Conservation (phyloP, 2,888 invertebrate genomes). For the Vesta saturnalis region DNA sequence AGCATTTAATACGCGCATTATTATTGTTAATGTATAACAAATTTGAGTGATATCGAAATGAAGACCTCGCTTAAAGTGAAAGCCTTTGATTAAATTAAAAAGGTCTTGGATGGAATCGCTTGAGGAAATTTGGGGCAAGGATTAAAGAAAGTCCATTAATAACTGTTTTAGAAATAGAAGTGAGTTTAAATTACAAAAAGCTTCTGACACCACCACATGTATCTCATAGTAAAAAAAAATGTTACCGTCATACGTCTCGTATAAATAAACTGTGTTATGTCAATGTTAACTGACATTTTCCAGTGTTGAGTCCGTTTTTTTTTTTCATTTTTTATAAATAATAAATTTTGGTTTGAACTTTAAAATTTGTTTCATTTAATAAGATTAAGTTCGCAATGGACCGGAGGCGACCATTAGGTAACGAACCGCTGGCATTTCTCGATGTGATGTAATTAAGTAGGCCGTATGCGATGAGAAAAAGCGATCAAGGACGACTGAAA, state of each 20-base stretch:
- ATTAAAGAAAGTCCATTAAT: conserved; percentile 27
- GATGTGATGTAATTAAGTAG: background rate
- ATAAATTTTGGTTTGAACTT: background rate
- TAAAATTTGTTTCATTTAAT: background rate
- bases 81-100: conserved; percentile 2
- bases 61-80: background rate
- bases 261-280: conserved; percentile 12
- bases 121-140: conserved; percentile 27
- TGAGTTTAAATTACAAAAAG: conserved; percentile 3
- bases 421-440: background rate
- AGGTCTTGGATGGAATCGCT: conserved; percentile 18
- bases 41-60: no score
- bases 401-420: no score
- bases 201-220: background rate
- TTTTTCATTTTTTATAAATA: conserved; percentile 2
- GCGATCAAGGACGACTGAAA: no score
- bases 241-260: conserved; percentile 2
- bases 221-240: conserved; percentile 1
- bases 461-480: background rate
- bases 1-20: no score
- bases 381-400: background rate
- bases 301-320: conserved; percentile 3
- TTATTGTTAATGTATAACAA: no score
- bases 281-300: conserved; percentile 12
- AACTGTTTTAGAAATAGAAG: background rate